Evolutionary conservation across 2,888 invertebrate genomes (phyloP).

Genomic region (Drosophila austrosaltans): DNA sequence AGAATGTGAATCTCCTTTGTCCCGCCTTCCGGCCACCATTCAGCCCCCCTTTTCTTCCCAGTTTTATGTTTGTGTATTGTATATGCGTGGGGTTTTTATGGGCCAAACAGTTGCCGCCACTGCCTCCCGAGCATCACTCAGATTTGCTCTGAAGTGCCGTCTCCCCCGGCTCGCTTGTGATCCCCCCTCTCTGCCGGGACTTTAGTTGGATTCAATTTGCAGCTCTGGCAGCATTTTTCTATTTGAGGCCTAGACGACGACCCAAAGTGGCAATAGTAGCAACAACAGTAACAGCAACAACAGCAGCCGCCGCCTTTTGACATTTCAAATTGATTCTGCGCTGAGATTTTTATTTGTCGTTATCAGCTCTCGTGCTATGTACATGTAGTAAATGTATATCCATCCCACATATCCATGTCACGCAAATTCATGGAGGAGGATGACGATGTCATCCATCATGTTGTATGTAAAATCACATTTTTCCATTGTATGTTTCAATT

Average conservation of each 20-base stretch:
- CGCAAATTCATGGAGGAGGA: background rate
- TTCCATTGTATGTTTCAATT: background rate
- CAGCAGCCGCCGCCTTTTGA: constrained; percentile 37
- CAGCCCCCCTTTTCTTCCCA: background rate
- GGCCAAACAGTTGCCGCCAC: constrained; percentile 18
- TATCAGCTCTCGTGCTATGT: constrained; percentile 16
- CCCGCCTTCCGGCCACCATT: background rate
- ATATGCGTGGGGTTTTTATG: constrained; percentile 27
- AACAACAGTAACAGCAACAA: constrained; percentile 15
- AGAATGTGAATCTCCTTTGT: background rate
- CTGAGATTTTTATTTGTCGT: constrained; percentile 39
- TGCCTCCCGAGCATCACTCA: constrained; percentile 25
- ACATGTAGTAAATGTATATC: background rate
- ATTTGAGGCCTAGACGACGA: constrained; percentile 30
- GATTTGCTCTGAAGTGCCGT: constrained; percentile 40
- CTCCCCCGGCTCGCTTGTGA: background rate
- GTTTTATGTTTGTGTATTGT: background rate
- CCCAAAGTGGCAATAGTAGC: constrained; percentile 35
- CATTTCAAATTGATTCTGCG: constrained; percentile 49
- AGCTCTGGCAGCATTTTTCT: constrained; percentile 32
- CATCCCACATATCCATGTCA: background rate
- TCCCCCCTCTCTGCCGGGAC: background rate
- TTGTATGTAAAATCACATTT: background rate
- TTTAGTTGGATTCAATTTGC: constrained; percentile 43
- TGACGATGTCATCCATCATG: background rate